Percentiles rank a stretch among this genome's conserved stretches.
Conservation (phyloP, 1,140 invertebrate species). For the Apis florea region DNA sequence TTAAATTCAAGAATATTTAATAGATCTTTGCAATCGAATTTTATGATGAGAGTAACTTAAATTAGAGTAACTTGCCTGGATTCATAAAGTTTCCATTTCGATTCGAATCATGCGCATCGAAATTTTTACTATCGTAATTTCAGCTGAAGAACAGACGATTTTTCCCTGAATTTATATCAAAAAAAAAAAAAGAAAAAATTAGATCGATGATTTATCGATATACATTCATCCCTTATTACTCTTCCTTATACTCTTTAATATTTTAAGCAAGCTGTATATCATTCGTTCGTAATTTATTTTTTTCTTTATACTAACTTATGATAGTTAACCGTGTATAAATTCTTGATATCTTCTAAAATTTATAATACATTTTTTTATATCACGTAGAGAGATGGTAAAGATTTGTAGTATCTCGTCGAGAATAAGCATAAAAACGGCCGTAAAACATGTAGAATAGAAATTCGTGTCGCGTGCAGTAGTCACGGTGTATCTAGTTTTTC, state of each 20-base stretch:
- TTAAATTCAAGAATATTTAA: neutral
- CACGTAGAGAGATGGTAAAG: neutral
- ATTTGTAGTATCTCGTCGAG: neutral
- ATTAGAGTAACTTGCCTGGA: no score
- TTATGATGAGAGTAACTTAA: neutral
- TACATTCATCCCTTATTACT: neutral
- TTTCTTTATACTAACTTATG: neutral
- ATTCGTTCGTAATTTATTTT: neutral
- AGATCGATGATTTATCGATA: neutral
- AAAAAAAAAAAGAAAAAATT: no score
- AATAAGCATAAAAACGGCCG: neutral
- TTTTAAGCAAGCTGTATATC: neutral
- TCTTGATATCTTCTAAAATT: conserved; percentile 15
- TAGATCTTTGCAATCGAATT: conserved; percentile 1
- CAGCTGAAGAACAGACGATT: neutral
- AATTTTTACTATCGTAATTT: neutral
- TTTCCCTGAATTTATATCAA: neutral
- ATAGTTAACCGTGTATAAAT: neutral
- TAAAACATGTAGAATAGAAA: neutral
- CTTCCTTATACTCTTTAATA: neutral
- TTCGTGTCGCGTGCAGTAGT: neutral
- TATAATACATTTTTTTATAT: neutral
- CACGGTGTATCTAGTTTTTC: neutral
- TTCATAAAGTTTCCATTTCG: neutral
- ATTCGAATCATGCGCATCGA: neutral